Evolutionary conservation across 2,797 vertebrate genomes (phyloP).

Genomic region (Pteronotus mesoamericanus): DNA sequence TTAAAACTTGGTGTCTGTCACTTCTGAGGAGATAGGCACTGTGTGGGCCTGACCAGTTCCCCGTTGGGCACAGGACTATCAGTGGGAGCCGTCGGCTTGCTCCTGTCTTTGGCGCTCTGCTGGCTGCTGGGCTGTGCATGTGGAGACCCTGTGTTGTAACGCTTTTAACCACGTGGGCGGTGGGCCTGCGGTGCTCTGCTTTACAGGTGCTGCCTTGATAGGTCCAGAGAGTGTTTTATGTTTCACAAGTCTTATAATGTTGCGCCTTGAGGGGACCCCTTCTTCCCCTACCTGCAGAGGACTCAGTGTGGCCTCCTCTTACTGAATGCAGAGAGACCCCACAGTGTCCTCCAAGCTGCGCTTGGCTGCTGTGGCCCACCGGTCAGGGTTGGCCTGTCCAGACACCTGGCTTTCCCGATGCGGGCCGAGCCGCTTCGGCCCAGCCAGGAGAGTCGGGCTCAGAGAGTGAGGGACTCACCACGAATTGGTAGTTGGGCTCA

Average conservation of each 20-base stretch:
- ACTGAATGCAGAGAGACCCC: neutral
- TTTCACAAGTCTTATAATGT: neutral
- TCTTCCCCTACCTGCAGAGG: accelerated
- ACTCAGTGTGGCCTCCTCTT: neutral
- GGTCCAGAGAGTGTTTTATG: neutral
- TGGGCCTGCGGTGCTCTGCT: neutral
- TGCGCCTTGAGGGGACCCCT: neutral
- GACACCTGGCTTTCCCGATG: too few species aligned
- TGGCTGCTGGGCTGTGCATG: neutral
- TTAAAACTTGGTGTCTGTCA: neutral
- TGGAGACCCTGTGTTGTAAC: too few species aligned
- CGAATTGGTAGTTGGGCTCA: neutral
- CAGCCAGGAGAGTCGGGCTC: neutral
- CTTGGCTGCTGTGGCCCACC: neutral
- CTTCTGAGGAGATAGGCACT: neutral
- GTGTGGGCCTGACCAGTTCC: neutral
- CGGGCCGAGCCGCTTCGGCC: neutral
- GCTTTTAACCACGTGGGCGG: neutral
- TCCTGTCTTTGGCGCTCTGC: neutral
- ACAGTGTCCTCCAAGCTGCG: neutral
- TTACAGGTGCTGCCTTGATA: neutral
- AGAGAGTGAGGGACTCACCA: neutral
- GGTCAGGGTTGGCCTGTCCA: too few species aligned
- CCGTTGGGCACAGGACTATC: neutral
- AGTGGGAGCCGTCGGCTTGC: neutral